Evolutionary conservation across 2,113 vertebrate genomes (phyloP).

Genomic region (Campylorhamphus procurvoides): DNA sequence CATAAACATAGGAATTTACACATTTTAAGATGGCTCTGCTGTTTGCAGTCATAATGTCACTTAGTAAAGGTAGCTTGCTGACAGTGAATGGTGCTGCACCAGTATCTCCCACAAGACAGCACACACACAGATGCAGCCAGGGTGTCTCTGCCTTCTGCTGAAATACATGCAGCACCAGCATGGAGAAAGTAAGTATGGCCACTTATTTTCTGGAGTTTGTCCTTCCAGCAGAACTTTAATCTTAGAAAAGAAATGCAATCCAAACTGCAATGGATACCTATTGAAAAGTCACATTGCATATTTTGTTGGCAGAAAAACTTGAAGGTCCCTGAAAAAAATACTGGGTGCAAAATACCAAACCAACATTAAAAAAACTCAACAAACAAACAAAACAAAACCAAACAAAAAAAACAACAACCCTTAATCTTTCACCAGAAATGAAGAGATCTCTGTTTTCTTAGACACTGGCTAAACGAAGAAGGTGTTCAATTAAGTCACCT

Average conservation of each 20-base stretch:
- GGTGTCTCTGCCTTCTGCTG: background rate
- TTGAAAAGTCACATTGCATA: background rate
- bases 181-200: background rate
- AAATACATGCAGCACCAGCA: background rate
- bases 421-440: background rate
- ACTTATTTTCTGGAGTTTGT: background rate
- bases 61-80: constrained; percentile 3
- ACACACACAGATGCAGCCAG: background rate
- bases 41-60: constrained; percentile 36
- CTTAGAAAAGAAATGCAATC: constrained; percentile 7
- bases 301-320: background rate
- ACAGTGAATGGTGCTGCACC: background rate
- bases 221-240: constrained; percentile 7
- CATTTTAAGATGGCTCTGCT: constrained; percentile 40
- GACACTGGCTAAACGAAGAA: background rate
- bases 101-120: background rate
- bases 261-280: background rate
- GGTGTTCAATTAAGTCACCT: constrained; percentile 35
- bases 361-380: background rate
- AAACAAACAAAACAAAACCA: background rate
- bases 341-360: background rate
- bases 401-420: background rate
- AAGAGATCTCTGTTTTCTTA: background rate
- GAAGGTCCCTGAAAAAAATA: background rate
- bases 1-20: constrained; percentile 46